A percentile compares a stretch with the other conserved stretches of the same genome.
These are phyloP conservation scores for Drosophila helvetica DNA, from an alignment of 2,888 invertebrate genomes.

Conservation along the genomic window DNA sequence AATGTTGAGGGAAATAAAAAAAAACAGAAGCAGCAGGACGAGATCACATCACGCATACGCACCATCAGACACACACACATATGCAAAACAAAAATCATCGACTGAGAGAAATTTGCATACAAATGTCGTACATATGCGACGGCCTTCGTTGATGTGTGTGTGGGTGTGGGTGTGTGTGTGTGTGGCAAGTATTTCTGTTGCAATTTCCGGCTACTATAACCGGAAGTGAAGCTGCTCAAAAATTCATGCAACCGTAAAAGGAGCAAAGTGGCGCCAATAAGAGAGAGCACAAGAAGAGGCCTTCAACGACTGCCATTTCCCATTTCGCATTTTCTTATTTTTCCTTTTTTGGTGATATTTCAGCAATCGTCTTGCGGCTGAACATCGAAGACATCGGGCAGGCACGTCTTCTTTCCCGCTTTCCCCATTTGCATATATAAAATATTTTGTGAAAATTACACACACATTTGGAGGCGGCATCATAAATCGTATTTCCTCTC, in stretches of 20 bases:
- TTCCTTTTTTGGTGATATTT: constrained; percentile 19
- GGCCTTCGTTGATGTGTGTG: constrained; percentile 20
- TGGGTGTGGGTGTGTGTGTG: constrained; percentile 16
- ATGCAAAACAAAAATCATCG: constrained; percentile 63
- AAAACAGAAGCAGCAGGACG: constrained; percentile 32
- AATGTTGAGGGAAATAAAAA: constrained; percentile 29
- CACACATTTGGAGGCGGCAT: constrained; percentile 30
- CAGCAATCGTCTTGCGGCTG: constrained; percentile 34
- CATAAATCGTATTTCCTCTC: constrained; percentile 55
- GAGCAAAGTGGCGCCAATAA: constrained; percentile 71
- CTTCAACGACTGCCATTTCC: constrained; percentile 30
- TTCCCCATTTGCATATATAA: constrained; percentile 37
- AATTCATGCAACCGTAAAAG: constrained; percentile 76
- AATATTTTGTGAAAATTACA: constrained; percentile 43
- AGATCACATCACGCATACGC: constrained; percentile 43
- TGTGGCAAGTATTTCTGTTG: constrained; percentile 62
- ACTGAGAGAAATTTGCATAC: constrained; percentile 64
- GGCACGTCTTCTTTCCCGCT: neutral
- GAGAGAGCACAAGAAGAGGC: constrained; percentile 33
- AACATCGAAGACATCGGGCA: too few relatives aligned
- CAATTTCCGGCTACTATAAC: constrained; percentile 72
- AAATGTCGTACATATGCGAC: constrained; percentile 65
- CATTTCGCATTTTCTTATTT: constrained; percentile 14
- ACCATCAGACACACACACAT: constrained; percentile 48
- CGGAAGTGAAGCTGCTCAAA: constrained; percentile 73